Evolutionary conservation across 2,113 vertebrate genomes (phyloP), one percentile per base, ranked within the genome.

Genomic region (Salvator merianae): DNA sequence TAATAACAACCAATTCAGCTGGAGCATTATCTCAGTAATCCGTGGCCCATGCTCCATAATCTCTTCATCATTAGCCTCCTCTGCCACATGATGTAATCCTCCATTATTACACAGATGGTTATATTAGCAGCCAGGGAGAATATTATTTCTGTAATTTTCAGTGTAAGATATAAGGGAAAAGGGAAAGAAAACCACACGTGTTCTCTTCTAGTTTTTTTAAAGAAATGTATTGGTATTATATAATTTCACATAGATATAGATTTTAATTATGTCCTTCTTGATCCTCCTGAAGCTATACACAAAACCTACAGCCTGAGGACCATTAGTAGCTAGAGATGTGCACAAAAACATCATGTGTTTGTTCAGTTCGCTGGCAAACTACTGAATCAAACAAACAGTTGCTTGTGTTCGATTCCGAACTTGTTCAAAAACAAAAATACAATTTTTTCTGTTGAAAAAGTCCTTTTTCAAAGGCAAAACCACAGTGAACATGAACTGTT

Each of bases 11-110:
- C 77, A 72, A 85, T 40, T 79, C 83, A 65, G 47, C 79, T 40
- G 63, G 40, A 59, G 77, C 38, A 73, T 82, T 82, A 79, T 73
- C n/a, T 65, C n/a, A 85, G 77, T 73, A 79, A 79, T 79, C 77
- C 65, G 40, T 22, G 77, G 38, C 30, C 66, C 59, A 24, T 59
- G 28, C 26, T 13, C 74, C 65, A 38, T 85, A 85, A 85, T 85
- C 69, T 32, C n/a, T 24, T 78, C 55, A 47, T 55, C 69, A 85
- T 79, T 79, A 73, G 69, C 53, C 55, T 79, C 69, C 59, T 73
- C 76, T 65, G 79, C 8, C 69, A 85, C n/a, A 79, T 36, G 55
- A 24, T 28, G 69, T 53, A 79, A 85, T 73, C 38, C 55, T 50
- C 77, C 83, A 79, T 73, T 30, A 32, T 55, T 73, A 50, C 50